phyloP scores from a whole-genome alignment of 2,888 invertebrate species.

The Parnassius orleans region DNA sequence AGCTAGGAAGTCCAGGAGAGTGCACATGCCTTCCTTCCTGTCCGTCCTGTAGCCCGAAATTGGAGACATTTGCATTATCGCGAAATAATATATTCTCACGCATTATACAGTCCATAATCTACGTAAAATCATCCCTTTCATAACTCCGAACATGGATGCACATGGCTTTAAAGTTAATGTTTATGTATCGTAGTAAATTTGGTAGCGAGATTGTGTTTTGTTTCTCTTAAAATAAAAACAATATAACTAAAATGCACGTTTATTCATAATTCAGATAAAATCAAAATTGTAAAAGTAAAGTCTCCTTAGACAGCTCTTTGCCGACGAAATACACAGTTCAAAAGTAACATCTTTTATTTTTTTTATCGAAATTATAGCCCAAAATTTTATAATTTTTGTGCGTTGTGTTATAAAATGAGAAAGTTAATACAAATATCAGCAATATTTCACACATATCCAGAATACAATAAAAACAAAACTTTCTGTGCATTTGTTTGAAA shows the following conservation, averaged over 20 bases:
- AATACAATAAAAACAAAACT: background rate
- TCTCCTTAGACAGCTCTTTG: slow-evolving; percentile 43
- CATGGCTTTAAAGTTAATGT: too few species aligned
- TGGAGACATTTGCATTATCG: too few species aligned
- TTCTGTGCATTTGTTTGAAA: background rate
- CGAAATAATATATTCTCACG: too few species aligned
- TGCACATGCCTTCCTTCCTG: too few species aligned
- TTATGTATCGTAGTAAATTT: too few species aligned
- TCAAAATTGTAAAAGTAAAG: slow-evolving; percentile 64
- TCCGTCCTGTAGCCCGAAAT: too few species aligned
- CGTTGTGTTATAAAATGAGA: slow-evolving; percentile 35
- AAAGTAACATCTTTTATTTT: slow-evolving; percentile 30
- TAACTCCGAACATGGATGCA: too few species aligned
- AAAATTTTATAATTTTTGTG: slow-evolving; percentile 44
- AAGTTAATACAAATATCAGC: slow-evolving; percentile 1
- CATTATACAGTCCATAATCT: too few species aligned
- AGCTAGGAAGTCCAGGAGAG: too few species aligned
- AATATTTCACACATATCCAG: background rate
- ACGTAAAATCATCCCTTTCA: too few species aligned
- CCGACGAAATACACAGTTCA: slow-evolving; percentile 39
- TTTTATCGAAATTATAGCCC: slow-evolving; percentile 23
- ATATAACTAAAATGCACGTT: slow-evolving; percentile 52
- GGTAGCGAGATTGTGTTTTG: too few species aligned
- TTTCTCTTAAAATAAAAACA: background rate
- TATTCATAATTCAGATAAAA: slow-evolving; percentile 65